phyloP scores from a whole-genome alignment of 2,797 vertebrate species.

The Novumbra hubbsi region DNA sequence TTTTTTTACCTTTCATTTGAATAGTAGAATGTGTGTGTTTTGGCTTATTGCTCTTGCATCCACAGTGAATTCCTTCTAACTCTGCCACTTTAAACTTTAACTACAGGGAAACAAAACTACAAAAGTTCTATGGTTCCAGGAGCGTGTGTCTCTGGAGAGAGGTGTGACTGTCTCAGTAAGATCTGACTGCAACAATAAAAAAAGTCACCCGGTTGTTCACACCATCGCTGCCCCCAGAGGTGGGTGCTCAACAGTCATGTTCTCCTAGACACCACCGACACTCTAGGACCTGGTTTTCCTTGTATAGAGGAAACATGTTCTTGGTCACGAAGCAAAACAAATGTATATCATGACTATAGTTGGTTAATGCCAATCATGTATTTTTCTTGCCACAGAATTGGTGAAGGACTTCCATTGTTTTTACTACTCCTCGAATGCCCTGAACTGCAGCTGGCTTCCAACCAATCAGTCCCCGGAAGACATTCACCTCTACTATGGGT shows the following conservation, averaged over 20 bases:
- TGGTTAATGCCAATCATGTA: background rate
- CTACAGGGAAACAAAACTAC: accelerated
- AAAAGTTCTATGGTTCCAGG: background rate
- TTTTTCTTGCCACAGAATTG: slow-evolving; percentile 16
- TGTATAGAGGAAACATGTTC: background rate
- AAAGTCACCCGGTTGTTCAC: slow-evolving; percentile 1
- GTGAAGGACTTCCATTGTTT: slow-evolving; percentile 55
- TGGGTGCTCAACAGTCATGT: background rate
- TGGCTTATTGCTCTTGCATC: too few species aligned
- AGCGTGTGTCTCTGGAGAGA: background rate
- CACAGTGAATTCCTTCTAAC: background rate
- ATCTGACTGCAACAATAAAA: background rate
- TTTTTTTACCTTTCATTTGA: too few species aligned
- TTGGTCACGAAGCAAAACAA: background rate
- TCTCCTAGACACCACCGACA: background rate
- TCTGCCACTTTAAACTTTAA: too few species aligned
- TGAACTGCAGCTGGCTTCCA: slow-evolving; percentile 62
- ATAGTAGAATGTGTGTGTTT: too few species aligned
- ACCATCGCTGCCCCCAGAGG: slow-evolving; percentile 12
- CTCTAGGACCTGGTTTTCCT: background rate
- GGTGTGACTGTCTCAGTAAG: background rate
- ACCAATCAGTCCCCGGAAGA: background rate
- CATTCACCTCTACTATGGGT: slow-evolving; percentile 51
- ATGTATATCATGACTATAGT: background rate
- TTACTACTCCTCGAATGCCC: accelerated